Conservation (phyloP, 1,140 invertebrate species). For the Triops longicaudatus region DNA sequence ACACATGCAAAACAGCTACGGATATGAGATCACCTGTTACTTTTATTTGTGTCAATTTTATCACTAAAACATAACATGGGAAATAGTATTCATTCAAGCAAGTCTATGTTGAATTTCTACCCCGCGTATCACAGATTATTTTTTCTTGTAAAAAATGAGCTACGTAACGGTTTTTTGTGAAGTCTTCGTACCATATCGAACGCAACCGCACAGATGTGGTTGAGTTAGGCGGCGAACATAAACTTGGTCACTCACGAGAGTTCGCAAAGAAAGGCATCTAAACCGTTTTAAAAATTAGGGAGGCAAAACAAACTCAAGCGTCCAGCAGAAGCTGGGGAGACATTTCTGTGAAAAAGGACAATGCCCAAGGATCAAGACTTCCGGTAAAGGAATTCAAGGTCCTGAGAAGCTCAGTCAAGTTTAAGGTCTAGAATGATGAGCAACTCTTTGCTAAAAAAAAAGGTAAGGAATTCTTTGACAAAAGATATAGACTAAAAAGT, state of each 20-base stretch:
- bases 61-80: too few species aligned
- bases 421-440: background rate
- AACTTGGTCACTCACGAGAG: background rate
- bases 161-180: too few species aligned
- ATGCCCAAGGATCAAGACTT: conserved; percentile 7
- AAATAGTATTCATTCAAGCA: too few species aligned
- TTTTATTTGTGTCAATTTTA: too few species aligned
- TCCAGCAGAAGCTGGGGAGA: background rate
- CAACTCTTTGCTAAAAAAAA: background rate
- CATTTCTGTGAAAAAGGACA: background rate
- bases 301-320: background rate
- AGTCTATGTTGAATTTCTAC: too few species aligned
- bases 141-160: too few species aligned
- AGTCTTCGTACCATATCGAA: too few species aligned
- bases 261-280: background rate
- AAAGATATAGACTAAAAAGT: background rate
- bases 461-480: background rate
- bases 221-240: too few species aligned
- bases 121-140: too few species aligned
- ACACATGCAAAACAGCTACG: too few species aligned
- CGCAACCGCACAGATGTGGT: too few species aligned
- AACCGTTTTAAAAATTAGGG: background rate
- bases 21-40: too few species aligned
- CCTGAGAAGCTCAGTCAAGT: background rate
- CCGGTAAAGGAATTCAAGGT: background rate